Base-by-base conservation (phyloP, 2,888 invertebrate species). In the Dendrolimus houi region DNA sequence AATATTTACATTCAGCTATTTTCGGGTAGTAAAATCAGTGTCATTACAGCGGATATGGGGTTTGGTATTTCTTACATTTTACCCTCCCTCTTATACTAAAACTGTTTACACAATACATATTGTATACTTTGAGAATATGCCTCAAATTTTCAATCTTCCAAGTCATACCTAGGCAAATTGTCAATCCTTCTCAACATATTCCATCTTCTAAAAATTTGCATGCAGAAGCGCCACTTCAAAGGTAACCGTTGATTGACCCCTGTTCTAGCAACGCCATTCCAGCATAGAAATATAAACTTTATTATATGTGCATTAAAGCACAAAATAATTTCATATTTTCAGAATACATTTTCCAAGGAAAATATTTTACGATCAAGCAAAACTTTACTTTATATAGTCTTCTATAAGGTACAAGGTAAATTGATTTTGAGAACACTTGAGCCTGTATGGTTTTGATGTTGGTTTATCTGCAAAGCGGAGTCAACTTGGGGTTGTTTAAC, bases 181-280 rank as follows among this genome's bases (percentile, higher is more conserved):
- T 7, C 81, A 81, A 83, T 86, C 76, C 77, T 69, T 67, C 65
- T 62, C 66, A 70, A 64, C 69, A 66, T 66, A 67, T 47, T 47
- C 65, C 70, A 67, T 69, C 68, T 70, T 73, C 70, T 67, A 70
- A 66, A 77, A 77, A 88, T 89, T 88, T 89, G 87, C 86, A 89
- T 89, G 90, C 90, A 87, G 90, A 89, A 89, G 90, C 87, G 85
- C 87, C 84, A 86, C 85, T 88, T 87, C 90, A 89, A 90, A 90
- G 87, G 83, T 79, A 83, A 81, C 83, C 73, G 79, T 81, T 84
- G 74, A 75, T 77, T 83, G 84, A 78, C 77, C 78, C 79, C 77
- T 68, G 69, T 74, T 71, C 68, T 66, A 64, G 65, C 61, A 61
- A 66, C 62, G 12, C 47, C 62, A 53, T 41, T 29, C 52, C 9